Percentiles rank a stretch among this genome's conserved stretches.
Evolutionary conservation across 1,140 invertebrate genomes (phyloP).

Genomic region (Pemphigus obesinymphae): DNA sequence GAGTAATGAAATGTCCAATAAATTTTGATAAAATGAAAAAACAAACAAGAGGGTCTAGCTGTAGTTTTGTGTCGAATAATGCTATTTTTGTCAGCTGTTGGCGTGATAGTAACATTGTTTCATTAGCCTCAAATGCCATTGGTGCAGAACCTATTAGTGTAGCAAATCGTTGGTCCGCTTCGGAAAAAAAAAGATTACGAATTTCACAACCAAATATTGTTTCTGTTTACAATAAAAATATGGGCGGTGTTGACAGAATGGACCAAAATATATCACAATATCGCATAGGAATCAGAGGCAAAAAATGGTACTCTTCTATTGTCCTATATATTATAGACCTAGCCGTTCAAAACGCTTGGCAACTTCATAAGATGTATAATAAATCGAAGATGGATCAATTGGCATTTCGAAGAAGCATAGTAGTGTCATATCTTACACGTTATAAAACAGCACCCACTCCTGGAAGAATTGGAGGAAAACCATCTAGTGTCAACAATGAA

Average conservation of each 20-base stretch:
- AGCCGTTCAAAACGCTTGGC: too few relatives aligned
- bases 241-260: constrained; percentile 43
- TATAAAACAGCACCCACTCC: background rate
- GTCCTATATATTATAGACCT: background rate
- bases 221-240: background rate
- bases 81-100: background rate
- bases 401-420: background rate
- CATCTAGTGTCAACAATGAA: background rate
- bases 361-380: too few relatives aligned
- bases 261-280: constrained; percentile 44
- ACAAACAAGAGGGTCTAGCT: background rate
- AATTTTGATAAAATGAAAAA: too few relatives aligned
- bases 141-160: background rate
- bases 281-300: constrained; percentile 43
- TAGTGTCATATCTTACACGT: background rate
- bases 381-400: background rate
- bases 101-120: constrained; percentile 13
- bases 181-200: background rate
- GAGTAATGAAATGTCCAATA: background rate
- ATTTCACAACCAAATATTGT: background rate
- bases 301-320: constrained; percentile 45
- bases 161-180: background rate
- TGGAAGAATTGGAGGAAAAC: background rate
- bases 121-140: background rate
- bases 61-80: background rate